These are phyloP conservation scores for Turritopsis dohrnii DNA, from an alignment of 30 jellyfish, hydroid and myxozoan species.

Conservation along the genomic window DNA sequence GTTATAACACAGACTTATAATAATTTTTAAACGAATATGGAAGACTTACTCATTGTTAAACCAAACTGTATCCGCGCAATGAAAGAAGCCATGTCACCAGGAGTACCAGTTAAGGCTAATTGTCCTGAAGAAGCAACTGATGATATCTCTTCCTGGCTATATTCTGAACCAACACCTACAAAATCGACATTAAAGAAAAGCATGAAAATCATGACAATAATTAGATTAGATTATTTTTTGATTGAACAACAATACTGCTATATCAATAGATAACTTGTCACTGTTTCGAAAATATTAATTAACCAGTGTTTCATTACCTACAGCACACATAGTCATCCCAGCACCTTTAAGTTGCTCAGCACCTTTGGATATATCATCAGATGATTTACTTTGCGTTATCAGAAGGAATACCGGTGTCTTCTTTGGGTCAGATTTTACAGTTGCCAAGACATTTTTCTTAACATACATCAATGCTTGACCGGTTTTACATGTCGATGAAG, in stretches of 20 bases:
- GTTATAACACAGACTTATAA: too few species aligned
- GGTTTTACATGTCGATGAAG: constrained; percentile 59
- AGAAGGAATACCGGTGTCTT: constrained; percentile 48
- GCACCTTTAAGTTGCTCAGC: constrained; percentile 96
- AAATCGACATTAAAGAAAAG: too few species aligned
- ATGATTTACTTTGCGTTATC: constrained; percentile 60
- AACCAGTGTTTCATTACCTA: constrained; percentile 48
- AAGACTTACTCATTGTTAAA: constrained; percentile 67
- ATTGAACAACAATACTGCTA: too few species aligned
- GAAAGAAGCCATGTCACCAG: constrained; percentile 74
- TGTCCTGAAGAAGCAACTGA: constrained; percentile 77
- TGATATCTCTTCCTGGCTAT: constrained; percentile 88
- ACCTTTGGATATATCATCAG: constrained; percentile 79
- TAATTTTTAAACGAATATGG: neutral
- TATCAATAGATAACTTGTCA: too few species aligned
- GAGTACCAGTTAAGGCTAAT: constrained; percentile 82
- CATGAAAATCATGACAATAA: too few species aligned
- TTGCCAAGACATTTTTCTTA: constrained; percentile 46
- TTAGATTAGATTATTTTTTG: too few species aligned
- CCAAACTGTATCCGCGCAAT: constrained; percentile 67
- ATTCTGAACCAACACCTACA: constrained; percentile 82
- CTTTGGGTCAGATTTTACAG: constrained; percentile 31
- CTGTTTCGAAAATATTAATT: too few species aligned
- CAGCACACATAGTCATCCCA: constrained; percentile 53
- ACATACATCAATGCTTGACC: constrained; percentile 80